Evolutionary conservation across 2,113 vertebrate species (phyloP).

Genomic region (Plecturocebus donacophilus): DNA sequence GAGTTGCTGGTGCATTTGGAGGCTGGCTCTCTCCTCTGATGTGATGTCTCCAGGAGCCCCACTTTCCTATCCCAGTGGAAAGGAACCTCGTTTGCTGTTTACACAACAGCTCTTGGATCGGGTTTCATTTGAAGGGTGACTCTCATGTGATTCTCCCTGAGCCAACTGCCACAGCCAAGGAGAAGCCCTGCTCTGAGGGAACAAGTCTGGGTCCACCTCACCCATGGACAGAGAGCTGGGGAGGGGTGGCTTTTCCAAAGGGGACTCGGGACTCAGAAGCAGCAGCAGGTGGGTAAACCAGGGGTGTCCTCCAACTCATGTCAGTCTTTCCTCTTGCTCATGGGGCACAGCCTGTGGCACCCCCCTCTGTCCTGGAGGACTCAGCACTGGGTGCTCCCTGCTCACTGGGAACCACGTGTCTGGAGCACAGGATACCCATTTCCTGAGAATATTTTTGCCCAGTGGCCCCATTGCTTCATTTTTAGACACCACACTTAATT

Average conservation of each 20-base stretch:
- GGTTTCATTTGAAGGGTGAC: neutral
- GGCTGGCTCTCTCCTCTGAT: neutral
- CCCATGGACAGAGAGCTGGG: neutral
- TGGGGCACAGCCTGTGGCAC: rapidly evolving
- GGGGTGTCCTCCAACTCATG: neutral
- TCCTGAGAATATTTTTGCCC: neutral
- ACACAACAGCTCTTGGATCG: neutral
- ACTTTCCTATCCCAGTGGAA: neutral
- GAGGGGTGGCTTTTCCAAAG: neutral
- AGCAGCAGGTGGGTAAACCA: neutral
- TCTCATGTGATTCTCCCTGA: neutral
- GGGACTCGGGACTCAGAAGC: neutral
- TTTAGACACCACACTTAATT: neutral
- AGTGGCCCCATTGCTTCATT: neutral
- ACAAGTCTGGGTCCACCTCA: neutral
- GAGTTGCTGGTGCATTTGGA: neutral
- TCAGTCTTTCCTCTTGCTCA: rapidly evolving
- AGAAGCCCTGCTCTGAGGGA: neutral
- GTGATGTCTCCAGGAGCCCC: neutral
- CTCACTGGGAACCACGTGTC: neutral
- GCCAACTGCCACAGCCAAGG: too few relatives aligned
- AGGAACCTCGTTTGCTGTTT: neutral
- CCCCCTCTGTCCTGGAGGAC: neutral
- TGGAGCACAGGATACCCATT: neutral
- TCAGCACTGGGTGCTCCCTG: neutral